These are phyloP conservation scores for Shinisaurus crocodilurus DNA, from an alignment of 2,113 vertebrate genomes.

Conservation along the genomic window DNA sequence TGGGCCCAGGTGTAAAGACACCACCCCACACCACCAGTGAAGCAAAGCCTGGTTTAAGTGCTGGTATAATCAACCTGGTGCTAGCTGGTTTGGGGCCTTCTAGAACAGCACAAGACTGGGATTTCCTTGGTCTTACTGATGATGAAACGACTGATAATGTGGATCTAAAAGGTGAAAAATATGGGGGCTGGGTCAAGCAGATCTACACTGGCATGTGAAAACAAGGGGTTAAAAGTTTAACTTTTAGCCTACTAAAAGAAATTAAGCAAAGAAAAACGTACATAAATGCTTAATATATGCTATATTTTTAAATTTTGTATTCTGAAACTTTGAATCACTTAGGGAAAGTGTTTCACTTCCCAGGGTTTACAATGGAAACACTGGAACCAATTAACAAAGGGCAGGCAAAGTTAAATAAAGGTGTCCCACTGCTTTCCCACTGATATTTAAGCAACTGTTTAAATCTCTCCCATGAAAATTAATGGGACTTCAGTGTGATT, in stretches of 20 bases:
- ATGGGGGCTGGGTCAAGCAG: too few species aligned
- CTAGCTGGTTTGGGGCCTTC: not conserved
- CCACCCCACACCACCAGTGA: too few species aligned
- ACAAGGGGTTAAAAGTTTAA: not conserved
- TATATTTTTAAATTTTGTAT: not conserved
- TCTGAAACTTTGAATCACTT: not conserved
- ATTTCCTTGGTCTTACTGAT: too few species aligned
- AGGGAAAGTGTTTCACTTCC: not conserved
- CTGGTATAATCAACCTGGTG: not conserved
- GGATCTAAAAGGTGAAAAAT: too few species aligned
- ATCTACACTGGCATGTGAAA: not conserved
- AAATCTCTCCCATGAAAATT: not conserved
- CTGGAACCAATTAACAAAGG: not conserved
- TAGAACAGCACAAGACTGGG: too few species aligned
- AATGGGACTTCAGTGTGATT: not conserved
- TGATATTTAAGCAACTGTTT: not conserved
- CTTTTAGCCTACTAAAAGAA: too few species aligned
- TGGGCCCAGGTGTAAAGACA: too few species aligned
- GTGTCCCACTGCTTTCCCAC: not conserved
- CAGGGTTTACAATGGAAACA: not conserved
- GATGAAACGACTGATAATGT: too few species aligned
- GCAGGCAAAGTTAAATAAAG: not conserved
- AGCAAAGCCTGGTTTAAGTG: too few species aligned
- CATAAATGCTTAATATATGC: not conserved
- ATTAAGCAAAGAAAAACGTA: too few species aligned